Conservation (phyloP, 2,797 vertebrate species). For the Melanotaenia pygmaea region DNA sequence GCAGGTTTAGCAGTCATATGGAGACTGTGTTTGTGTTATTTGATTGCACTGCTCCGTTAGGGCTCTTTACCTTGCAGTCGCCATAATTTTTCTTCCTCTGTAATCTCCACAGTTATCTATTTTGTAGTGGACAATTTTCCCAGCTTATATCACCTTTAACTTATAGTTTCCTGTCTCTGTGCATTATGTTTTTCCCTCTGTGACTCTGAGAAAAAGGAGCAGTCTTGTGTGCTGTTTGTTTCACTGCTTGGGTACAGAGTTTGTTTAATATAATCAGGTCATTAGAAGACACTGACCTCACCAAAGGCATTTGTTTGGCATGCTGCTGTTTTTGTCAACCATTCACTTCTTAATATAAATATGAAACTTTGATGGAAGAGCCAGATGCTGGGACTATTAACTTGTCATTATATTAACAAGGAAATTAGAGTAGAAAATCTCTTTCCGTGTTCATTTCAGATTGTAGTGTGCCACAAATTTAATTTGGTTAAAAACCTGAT, state of each 20-base stretch:
- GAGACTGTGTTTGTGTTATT: conserved; percentile 62
- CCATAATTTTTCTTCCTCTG: conserved; percentile 14
- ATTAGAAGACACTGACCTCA: conserved; percentile 80
- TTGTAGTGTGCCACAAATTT: conserved; percentile 8
- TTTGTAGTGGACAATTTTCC: conserved; percentile 3
- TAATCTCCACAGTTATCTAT: neutral
- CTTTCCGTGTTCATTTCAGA: conserved; percentile 11
- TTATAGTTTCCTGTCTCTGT: conserved; percentile 5
- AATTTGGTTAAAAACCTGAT: neutral
- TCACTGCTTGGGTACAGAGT: conserved; percentile 63
- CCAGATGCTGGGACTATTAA: conserved; percentile 58
- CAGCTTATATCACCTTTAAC: too few species aligned
- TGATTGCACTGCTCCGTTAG: conserved; percentile 60
- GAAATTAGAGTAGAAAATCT: conserved; percentile 44
- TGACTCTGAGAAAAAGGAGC: conserved; percentile 54
- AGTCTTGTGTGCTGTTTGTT: conserved; percentile 63
- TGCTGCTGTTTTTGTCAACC: conserved; percentile 41
- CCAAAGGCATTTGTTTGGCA: conserved; percentile 76
- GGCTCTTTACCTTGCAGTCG: conserved; percentile 46
- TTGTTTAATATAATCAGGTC: conserved; percentile 77
- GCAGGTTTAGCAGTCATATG: conserved; percentile 79
- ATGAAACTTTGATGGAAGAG: conserved; percentile 60
- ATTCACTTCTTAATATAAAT: conserved; percentile 63
- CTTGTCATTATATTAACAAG: conserved; percentile 50
- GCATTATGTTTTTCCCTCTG: conserved; percentile 17